These are phyloP conservation scores for Myzus persicae DNA, from an alignment of 1,140 invertebrate genomes.

Conservation along the genomic window DNA sequence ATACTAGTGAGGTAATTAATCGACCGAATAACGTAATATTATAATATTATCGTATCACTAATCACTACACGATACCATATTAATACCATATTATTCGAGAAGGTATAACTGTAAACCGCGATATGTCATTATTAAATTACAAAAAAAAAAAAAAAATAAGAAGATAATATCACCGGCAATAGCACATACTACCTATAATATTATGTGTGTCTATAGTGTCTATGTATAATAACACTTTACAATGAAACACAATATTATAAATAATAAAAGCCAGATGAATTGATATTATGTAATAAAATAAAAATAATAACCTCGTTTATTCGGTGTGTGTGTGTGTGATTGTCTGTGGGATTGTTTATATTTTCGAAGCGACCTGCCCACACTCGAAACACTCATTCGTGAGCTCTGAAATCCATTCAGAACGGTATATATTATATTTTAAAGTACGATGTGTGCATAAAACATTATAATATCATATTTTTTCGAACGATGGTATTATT, in stretches of 20 bases:
- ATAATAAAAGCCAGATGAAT: background rate
- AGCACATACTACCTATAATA: background rate
- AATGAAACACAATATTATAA: background rate
- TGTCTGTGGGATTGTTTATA: slow-evolving; percentile 8
- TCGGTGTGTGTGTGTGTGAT: background rate
- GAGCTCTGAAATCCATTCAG: background rate
- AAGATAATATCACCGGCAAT: background rate
- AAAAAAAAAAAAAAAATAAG: background rate
- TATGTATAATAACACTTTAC: background rate
- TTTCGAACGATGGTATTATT: background rate
- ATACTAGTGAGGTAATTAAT: background rate
- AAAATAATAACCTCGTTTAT: background rate
- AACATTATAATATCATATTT: background rate
- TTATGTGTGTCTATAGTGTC: no score
- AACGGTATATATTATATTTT: background rate
- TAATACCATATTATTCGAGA: background rate
- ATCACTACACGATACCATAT: background rate
- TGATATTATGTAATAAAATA: background rate
- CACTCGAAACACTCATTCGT: background rate
- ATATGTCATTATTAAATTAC: background rate
- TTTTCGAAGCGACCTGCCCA: background rate
- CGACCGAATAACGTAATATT: background rate
- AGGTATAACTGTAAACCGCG: background rate
- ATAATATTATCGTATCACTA: background rate
- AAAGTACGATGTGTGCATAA: background rate